A percentile compares a stretch with the other conserved stretches of the same genome.
phyloP scores from a whole-genome alignment of 2,888 invertebrate species.

The Electrophaes corylata region DNA sequence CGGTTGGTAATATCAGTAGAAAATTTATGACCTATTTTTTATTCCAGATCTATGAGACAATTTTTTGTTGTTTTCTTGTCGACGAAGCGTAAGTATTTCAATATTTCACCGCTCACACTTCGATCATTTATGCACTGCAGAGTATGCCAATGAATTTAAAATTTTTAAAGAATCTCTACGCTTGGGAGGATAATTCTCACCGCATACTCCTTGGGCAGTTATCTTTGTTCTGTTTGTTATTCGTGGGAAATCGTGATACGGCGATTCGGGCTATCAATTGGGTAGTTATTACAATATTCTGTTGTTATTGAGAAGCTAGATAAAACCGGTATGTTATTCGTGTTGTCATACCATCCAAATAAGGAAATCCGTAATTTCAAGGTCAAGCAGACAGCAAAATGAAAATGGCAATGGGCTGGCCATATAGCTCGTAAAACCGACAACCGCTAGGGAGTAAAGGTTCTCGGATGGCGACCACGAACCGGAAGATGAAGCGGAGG shows the following conservation, averaged over 20 bases:
- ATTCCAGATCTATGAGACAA: no score
- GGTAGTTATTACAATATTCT: neutral
- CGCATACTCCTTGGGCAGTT: constrained; percentile 5
- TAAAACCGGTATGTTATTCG: constrained; percentile 6
- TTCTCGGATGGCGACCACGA: no score
- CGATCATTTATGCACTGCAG: neutral
- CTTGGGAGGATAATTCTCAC: constrained; percentile 6
- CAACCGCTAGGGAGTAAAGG: no score
- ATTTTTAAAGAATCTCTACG: neutral
- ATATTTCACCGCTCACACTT: no score
- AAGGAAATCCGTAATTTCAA: neutral
- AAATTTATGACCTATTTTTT: no score
- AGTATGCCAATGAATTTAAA: neutral
- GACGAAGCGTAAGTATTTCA: no score
- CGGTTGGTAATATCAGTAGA: no score
- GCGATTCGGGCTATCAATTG: constrained; percentile 10
- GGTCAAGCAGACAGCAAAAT: no score
- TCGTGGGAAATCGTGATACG: constrained; percentile 28
- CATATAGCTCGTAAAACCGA: no score
- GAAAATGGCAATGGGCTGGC: no score
- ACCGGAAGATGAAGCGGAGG: no score
- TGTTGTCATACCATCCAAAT: neutral
- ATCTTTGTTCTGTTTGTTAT: constrained; percentile 12
- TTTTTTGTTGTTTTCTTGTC: no score
- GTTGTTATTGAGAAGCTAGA: neutral